Evolutionary conservation across 2,888 invertebrate species (phyloP).

Genomic region (Allacma fusca): DNA sequence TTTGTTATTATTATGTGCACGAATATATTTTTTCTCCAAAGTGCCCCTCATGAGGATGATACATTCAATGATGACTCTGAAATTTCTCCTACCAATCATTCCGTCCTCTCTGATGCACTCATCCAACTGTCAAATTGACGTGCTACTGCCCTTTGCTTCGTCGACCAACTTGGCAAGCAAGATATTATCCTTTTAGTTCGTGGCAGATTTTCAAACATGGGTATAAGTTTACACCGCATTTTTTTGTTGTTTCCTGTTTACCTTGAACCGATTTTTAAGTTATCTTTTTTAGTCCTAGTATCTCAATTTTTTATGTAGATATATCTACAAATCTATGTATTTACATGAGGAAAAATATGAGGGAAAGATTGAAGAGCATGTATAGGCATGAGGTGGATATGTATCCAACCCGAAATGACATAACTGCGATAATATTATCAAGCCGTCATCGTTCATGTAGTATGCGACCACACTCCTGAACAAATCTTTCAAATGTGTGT

Average conservation of each 20-base stretch:
- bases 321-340: too few species aligned
- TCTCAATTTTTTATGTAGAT: too few species aligned
- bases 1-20: conserved; percentile 2
- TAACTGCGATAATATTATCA: conserved; percentile 5
- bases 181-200: conserved; percentile 30
- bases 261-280: conserved; percentile 29
- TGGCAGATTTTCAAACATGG: conserved; percentile 31
- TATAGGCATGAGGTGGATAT: too few species aligned
- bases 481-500: neutral
- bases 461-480: neutral
- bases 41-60: conserved; percentile 1
- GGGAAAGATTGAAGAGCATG: too few species aligned
- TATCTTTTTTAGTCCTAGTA: neutral
- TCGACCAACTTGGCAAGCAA: conserved; percentile 40
- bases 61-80: neutral
- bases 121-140: conserved; percentile 39
- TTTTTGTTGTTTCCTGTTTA: conserved; percentile 14
- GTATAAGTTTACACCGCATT: conserved; percentile 19
- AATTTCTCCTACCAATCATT: conserved; percentile 19
- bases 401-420: neutral
- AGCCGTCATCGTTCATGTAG: neutral
- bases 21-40: conserved; percentile 15
- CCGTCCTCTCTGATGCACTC: conserved; percentile 21
- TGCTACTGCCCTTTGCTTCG: conserved; percentile 27
- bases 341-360: too few species aligned